Base-by-base conservation (phyloP, 2,113 vertebrate species). In the Ophiodon elongatus region DNA sequence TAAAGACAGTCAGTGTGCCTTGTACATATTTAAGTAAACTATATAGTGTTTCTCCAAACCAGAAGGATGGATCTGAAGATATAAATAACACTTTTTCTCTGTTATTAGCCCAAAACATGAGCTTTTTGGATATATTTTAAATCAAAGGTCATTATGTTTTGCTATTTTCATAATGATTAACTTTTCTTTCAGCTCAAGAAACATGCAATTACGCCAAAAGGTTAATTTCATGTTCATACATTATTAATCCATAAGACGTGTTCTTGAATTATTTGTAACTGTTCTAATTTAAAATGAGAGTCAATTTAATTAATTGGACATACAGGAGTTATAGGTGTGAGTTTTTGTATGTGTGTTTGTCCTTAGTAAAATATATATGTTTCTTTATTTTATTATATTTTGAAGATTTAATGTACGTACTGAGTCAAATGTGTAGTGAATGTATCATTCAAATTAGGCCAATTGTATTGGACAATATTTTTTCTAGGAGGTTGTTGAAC, bases 161-260 rank as follows among this genome's bases (percentile, higher is more conserved):
- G 5, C 8, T 50, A 37, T 50, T 52, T 64, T 19, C 9, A 37
- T 39, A 25, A 64, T 64, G 23, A 65, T 64, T 35, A 2, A 52
- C 14, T 54, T 52, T 64, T 75, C 37, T 64, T 64, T 65, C 43
- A 37, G 31, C 31, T 52, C 43, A 37, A 52, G 43, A 50, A 52
- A 37, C 41, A 35, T 63, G 29, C 59, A 37, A 50, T 27, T 64
- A 50, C 8, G 8, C 41, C 43, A 62, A 45, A 29, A 74, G 27
- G 57, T 62, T 47, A 47, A 74, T 52, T 54, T 56, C 6, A 23
- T 66, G 17, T 54, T 54, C 31, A 41, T 65, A 29, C 2, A 66
- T 66, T 56, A 35, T 56, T 41, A n/a, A 52, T 31, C 8, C 14
- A 33, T 17, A 17, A 60, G 0, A 43, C n/a, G 3, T 75, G 43